phyloP scores from a whole-genome alignment of 2,888 invertebrate genomes.

The Endotricha flammealis region DNA sequence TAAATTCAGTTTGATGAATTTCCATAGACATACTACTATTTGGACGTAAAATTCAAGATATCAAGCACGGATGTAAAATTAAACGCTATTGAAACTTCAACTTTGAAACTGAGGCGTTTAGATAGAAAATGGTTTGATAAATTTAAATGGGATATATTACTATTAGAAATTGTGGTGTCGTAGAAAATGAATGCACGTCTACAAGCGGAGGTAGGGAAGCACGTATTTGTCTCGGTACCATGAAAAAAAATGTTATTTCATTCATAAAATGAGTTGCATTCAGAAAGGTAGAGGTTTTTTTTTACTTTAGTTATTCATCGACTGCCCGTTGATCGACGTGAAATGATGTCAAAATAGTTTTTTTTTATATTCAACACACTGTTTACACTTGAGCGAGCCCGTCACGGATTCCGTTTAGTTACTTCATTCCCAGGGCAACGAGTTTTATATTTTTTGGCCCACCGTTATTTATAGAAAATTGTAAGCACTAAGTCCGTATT shows the following conservation, averaged over 20 bases:
- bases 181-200: slow-evolving; percentile 73
- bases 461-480: too few relatives aligned
- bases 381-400: slow-evolving; percentile 60
- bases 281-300: slow-evolving; percentile 44
- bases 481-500: too few relatives aligned
- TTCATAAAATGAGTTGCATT: slow-evolving; percentile 77
- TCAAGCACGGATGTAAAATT: too few relatives aligned
- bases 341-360: slow-evolving; percentile 66
- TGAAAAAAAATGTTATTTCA: slow-evolving; percentile 73
- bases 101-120: too few relatives aligned
- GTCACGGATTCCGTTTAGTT: slow-evolving; percentile 47
- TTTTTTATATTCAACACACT: slow-evolving; percentile 61
- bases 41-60: too few relatives aligned
- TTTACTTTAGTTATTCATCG: slow-evolving; percentile 32
- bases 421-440: slow-evolving; percentile 38
- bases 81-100: too few relatives aligned
- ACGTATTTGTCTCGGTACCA: slow-evolving; percentile 73
- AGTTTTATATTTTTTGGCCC: slow-evolving; percentile 30
- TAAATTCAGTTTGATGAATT: too few relatives aligned
- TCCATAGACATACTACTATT: too few relatives aligned
- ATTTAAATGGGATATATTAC: too few relatives aligned
- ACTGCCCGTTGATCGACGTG: slow-evolving; percentile 64
- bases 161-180: too few relatives aligned
- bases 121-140: too few relatives aligned
- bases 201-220: slow-evolving; percentile 65